Base-by-base conservation (phyloP, 2,797 vertebrate genomes). In the Microctenopoma stevenorrisi region DNA sequence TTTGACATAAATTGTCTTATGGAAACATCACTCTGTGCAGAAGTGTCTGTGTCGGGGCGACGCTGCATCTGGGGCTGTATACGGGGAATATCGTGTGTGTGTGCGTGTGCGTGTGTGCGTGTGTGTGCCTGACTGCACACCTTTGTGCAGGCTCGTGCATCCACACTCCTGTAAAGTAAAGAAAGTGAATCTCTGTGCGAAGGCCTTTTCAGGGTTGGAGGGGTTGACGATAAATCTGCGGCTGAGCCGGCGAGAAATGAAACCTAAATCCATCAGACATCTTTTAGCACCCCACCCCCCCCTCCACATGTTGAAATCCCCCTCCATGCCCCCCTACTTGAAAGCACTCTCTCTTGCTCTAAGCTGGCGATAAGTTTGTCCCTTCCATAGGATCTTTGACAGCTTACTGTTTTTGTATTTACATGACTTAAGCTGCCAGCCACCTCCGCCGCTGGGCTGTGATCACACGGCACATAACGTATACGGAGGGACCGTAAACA, bases 301-400 rank as follows among this genome's bases (percentile, higher is more conserved):
- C 15, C 25, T 22, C 56, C 69, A 64, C 53, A 62, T 25, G 64
- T 70, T 48, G 65, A 80, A 87, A 86, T 77, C 71, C 76, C 33
- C 52, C 61, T 61, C 76, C 63, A 28, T 46, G 6, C 16, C 67
- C 72, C 74, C 72, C 64, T 40, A 68, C 84, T 86, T 87, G 78
- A 91, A 89, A 90, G 86, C 68, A 51, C 65, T 79, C 82, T 64
- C 69, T 79, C 68, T 40, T 13, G 71, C 85, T 83, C 85, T 91
- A 89, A 93, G 90, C 90, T 84, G 88, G 73, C 73, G 91, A 89
- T 92, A 91, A 89, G 55, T 91, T 91, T 89, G 89, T 89, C 83
- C 79, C 75, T 69, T 85, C 79, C 70, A 60, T 69, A 72, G 74
- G 79, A 81, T 88, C 85, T 89, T 61, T 85, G 81, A 77, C 87